These are phyloP conservation scores for Oxygymnocypris stewartii DNA, from an alignment of 2,113 vertebrate species.

Conservation along the genomic window DNA sequence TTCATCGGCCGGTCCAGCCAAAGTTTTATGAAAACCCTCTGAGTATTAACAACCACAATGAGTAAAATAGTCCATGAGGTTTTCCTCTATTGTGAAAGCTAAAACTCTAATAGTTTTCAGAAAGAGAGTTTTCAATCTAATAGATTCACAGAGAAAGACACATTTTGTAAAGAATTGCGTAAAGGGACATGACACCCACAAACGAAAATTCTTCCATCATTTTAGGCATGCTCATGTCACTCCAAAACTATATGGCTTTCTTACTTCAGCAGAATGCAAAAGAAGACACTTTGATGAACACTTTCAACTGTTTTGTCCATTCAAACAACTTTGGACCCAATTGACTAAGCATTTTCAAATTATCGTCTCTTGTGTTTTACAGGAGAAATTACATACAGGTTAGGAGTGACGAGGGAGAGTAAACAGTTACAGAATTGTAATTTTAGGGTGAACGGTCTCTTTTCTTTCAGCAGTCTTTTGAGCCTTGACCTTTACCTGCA, in stretches of 20 bases:
- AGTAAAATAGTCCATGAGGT: slow-evolving; percentile 17
- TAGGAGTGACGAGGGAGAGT: neutral
- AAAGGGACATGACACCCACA: neutral
- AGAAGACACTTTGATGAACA: neutral
- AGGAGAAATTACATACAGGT: neutral
- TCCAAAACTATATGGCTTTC: neutral
- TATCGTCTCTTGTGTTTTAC: neutral
- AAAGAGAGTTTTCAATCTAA: neutral
- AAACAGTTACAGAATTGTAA: neutral
- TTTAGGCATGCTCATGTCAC: neutral
- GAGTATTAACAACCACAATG: slow-evolving; percentile 8
- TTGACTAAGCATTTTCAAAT: neutral
- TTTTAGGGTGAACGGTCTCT: neutral
- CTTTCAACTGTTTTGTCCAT: neutral
- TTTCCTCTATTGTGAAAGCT: slow-evolving; percentile 13
- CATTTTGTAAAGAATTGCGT: neutral
- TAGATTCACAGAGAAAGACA: neutral
- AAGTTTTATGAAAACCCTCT: slow-evolving; percentile 6
- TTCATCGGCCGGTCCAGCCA: slow-evolving; percentile 9
- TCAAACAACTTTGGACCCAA: neutral
- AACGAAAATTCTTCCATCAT: neutral
- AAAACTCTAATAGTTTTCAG: slow-evolving; percentile 5
- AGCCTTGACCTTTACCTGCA: slow-evolving; percentile 80
- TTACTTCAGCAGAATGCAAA: neutral
- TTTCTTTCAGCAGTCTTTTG: slow-evolving; percentile 15